Base-by-base conservation (phyloP, 2,113 vertebrate genomes). In the Tautogolabrus adspersus region DNA sequence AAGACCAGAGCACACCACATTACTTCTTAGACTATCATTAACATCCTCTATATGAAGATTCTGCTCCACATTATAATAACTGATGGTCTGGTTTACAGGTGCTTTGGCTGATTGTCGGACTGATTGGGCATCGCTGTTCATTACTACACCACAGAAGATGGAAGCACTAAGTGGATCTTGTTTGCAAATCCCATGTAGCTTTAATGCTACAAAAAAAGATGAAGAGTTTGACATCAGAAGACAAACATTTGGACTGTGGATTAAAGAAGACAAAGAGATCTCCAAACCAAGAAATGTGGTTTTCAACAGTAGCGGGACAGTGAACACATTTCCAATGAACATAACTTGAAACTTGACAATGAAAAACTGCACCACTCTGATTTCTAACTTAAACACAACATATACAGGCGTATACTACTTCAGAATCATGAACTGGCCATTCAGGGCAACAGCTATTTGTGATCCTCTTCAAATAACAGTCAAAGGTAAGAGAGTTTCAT, bases 361-460 rank as follows among this genome's bases (percentile, higher is more conserved):
- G 69, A 77, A 22, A 16, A 75, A 90, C 75, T 93, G 90, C 84
- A 89, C 88, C 22, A 92, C 89, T 0, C 8, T 89, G 15, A 86
- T 91, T 56, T 38, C 34, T 15, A 57, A 51, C 22, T 15, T 90
- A 21, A 58, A 0, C 9, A 16, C 2, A 40, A 12, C 0, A 0
- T 42, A 87, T 2, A 16, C 71, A 38, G 1, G 75, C 16, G 8
- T 0, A 0, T 93, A 87, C 70, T 90, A 2, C 83, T 91, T 93
- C 72, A 91, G 88, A 37, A 40, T 88, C 9, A 0, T 0, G 0
- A 0, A 52, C 18, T 52, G 19, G 49, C 49, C 0, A 0, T 89
- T 65, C 23, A 9, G 0, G 0, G 56, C 57, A 74, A 87, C 76
- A 8, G 90, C 74, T 26, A 0, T 0, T 1, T 79, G 81, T 30